Evolutionary conservation across 2,797 vertebrate genomes (phyloP), one percentile per base, ranked within the genome.

Genomic region (Danio aesculapii): DNA sequence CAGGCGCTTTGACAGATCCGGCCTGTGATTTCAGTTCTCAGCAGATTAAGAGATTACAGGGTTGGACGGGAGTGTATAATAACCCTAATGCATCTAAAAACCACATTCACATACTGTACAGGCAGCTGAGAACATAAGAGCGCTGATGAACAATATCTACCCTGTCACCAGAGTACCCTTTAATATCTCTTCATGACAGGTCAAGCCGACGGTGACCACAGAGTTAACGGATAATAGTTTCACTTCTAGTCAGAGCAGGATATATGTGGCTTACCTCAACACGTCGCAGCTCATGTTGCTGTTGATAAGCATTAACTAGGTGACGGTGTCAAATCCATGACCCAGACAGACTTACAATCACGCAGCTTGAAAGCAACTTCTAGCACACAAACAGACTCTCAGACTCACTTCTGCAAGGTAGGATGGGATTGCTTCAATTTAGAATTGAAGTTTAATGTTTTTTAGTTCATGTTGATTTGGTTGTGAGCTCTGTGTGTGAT

Each of bases 31-130:
- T 88, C 87, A 93, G 92, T 87, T 88, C 93, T 91, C 92, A 92
- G 89, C 90, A 93, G 93, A 94, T 95, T 95, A 93, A 89, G 75
- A 92, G 93, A 94, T 94, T 94, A 94, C 87, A 90, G 89, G 87
- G 87, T 39, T 77, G 59, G 63, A 67, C 67, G 30, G 52, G 66
- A 90, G 89, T 92, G 46, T 91, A 93, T 91, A 92, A 91, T 92
- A 93, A 92, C 88, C 85, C 87, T 88, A 92, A 92, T 90, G 90
- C 90, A 88, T 87, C 84, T 67, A 76, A 82, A 30, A 73, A 61
- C 49, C 13, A 16, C 66, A 71, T 49, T 59, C 21, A 46, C 55
- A 64, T 58, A 61, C 30, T 30, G 30, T 30, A 30, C 12, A 4
- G 52, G 12, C 49, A 76, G 43, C 50, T 78, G 70, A 58, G 67